Evolutionary conservation across 2,888 invertebrate genomes (phyloP), one percentile per base, ranked within the genome.

Genomic region (Steinernema scapterisci): DNA sequence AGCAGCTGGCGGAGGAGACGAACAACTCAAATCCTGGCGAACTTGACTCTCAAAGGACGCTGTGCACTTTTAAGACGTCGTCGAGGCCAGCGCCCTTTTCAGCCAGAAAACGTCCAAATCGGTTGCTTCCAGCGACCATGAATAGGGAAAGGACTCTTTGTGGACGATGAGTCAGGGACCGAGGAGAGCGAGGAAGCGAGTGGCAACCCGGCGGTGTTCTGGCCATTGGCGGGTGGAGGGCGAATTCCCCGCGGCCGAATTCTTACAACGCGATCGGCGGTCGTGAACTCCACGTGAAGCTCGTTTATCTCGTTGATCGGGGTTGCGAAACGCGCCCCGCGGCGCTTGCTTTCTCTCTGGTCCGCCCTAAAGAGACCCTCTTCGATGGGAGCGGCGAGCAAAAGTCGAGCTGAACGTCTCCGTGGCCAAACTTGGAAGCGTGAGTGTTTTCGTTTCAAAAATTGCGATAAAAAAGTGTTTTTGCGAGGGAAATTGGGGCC

Each of bases 251-350:
- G 63, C 21, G 63, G 63, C 63, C 38, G 38, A 38, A 16, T 27
- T 54, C 38, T 63, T 63, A 63, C 63, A 63, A 63, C 63, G 63
- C 23, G 54, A 16, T 23, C 21, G 23, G 11, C 63, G 27, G 27
- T 63, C 63, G 31, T 63, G 63, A 31, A 63, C 16, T 27, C 31
- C 63, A 63, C 63, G 63, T 63, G 63, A 63, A 63, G 31, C 63
- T 25, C 63, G 27, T 25, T 21, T 52, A 13, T 31, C 31, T 16
- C 63, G 63, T 63, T 31, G 16, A n/a, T 48, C 48, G 48, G 48
- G 48, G 48, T 48, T 48, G 48, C 48, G 48, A 48, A 48, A 48
- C n/a, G 19, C 48, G 48, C 48, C 48, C 38, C 13, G 48, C 48
- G 48, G 48, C 48, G 48, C n/a, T 19, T 16, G 48, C 5, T n/a